These are phyloP conservation scores for Thera obeliscata DNA, from an alignment of 2,888 invertebrate species.

Conservation along the genomic window DNA sequence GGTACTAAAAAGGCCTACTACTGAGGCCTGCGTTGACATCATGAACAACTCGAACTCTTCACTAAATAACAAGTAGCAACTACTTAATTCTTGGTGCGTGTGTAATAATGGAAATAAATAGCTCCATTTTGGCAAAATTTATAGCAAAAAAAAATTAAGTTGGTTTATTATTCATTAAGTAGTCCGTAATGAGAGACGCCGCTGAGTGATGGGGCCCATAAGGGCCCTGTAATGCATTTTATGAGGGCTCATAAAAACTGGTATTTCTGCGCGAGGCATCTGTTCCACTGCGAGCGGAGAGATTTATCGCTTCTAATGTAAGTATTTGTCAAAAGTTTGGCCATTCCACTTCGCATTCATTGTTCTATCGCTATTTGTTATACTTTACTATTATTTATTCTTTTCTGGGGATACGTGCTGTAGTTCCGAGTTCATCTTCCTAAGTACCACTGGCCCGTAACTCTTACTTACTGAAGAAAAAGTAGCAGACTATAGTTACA, in stretches of 20 bases:
- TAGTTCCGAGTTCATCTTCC: neutral
- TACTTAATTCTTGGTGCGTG: too few relatives aligned
- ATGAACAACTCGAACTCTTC: too few relatives aligned
- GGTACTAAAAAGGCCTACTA: too few relatives aligned
- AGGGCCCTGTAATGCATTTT: constrained; percentile 18
- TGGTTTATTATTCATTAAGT: constrained; percentile 13
- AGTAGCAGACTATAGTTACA: too few relatives aligned
- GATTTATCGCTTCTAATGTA: constrained; percentile 15
- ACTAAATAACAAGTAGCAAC: too few relatives aligned
- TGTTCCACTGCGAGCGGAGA: constrained; percentile 5
- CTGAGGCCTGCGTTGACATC: too few relatives aligned
- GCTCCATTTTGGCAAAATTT: neutral
- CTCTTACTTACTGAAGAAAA: too few relatives aligned
- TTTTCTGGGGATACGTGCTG: neutral
- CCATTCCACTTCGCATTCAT: constrained; percentile 8
- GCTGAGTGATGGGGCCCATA: constrained; percentile 11
- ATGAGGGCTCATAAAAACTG: constrained; percentile 17
- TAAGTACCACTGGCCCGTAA: too few relatives aligned
- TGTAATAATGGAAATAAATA: neutral
- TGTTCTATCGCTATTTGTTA: neutral
- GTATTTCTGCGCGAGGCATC: constrained; percentile 10
- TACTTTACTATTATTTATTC: neutral
- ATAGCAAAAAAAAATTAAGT: constrained; percentile 15
- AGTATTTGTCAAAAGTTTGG: constrained; percentile 16
- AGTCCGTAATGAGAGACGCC: constrained; percentile 4